Base-by-base conservation (phyloP, 2,888 invertebrate genomes). In the Pammene aurita region DNA sequence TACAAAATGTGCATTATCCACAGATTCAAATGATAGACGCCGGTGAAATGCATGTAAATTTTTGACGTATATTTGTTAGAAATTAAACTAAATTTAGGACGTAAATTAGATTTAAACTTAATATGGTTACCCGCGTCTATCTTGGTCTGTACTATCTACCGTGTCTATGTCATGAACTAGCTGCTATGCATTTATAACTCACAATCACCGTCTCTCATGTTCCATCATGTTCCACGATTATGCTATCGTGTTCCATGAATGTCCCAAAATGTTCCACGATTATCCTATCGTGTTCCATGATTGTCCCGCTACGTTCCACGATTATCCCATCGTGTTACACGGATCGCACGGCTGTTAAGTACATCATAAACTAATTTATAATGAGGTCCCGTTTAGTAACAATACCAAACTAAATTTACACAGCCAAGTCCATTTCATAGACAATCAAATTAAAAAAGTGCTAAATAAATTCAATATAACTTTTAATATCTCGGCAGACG, bases 11-110 rank as follows among this genome's bases (percentile, higher is more conserved):
- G 35, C 60, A 58, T 44, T 44, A 35, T 35, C 50, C 35, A 61
- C 38, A 38, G 61, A 61, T 14, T 54, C 13, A 42, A 52, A 58
- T 1, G 9, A 58, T 44, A 58, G 57, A 57, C 57, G 42, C 42
- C 57, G 26, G 26, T 41, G 18, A 57, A 41, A 7, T 11, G 26
- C 26, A 4, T 26, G 26, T 26, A 26, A 9, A n/a, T 14, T 4
- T 9, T 5, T 14, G 55, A 55, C 10, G 10, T 5, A 4, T 11
- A 6, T 56, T 57, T 57, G 57, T 42, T 57, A 26, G 26, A 14
- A 57, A 57, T 18, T 57, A 16, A 18, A 13, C 42, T 5, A 42
- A 16, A 11, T 41, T 42, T 4, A 26, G 26, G 55, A 38, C 26
- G 18, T 52, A 52, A 18, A 52, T 52, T 52, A 52, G 1, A 54